A percentile compares a stretch with the other conserved stretches of the same genome.
These are phyloP conservation scores for Caranx melampygus DNA, from an alignment of 2,113 vertebrate genomes.

Conservation along the genomic window DNA sequence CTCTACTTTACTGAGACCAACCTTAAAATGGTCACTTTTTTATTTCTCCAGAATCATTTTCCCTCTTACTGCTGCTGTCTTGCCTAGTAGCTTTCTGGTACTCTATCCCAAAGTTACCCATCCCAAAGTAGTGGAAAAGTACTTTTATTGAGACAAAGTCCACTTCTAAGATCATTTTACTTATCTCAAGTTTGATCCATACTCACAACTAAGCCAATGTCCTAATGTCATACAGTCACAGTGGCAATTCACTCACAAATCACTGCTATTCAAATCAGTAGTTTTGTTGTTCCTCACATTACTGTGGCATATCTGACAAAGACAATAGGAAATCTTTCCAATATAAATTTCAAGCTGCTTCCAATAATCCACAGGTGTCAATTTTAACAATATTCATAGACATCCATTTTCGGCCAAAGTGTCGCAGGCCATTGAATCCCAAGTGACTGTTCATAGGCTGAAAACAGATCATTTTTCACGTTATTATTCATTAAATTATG, in stretches of 20 bases:
- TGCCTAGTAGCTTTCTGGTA: background rate
- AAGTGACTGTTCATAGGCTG: background rate
- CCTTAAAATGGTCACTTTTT: background rate
- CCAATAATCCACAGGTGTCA: background rate
- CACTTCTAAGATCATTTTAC: too few relatives aligned
- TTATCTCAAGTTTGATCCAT: too few relatives aligned
- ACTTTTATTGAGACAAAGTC: background rate
- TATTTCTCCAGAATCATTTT: background rate
- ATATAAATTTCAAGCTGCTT: background rate
- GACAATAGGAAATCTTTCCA: background rate
- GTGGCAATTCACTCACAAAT: too few relatives aligned
- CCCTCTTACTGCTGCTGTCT: background rate
- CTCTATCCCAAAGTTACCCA: background rate
- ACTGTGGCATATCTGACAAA: background rate
- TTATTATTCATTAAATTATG: background rate
- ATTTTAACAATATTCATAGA: too few relatives aligned
- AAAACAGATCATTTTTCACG: background rate
- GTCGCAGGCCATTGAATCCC: too few relatives aligned
- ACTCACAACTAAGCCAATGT: too few relatives aligned
- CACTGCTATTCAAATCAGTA: too few relatives aligned
- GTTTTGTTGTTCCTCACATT: background rate
- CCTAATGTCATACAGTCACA: too few relatives aligned
- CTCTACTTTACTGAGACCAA: background rate
- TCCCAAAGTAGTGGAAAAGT: background rate
- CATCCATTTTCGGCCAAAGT: too few relatives aligned